Conservation (phyloP, 2,888 invertebrate species). For the Drosophila longiperda region DNA sequence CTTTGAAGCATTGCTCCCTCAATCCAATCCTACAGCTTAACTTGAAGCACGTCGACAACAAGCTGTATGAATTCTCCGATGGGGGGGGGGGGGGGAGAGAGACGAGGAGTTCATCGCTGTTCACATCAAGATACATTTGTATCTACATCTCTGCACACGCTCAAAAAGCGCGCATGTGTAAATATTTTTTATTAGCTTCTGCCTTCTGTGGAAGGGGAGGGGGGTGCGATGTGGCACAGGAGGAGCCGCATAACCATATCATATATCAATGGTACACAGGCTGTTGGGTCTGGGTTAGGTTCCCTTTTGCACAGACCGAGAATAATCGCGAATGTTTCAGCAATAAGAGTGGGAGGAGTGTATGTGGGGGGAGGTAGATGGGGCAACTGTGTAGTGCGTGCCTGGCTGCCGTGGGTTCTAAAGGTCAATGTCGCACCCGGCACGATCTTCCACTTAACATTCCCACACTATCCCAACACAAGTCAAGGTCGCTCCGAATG, state of each 20-base stretch:
- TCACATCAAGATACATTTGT: conserved; percentile 74
- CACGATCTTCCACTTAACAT: conserved; percentile 61
- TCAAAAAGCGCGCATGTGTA: conserved; percentile 62
- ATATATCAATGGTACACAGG: conserved; percentile 46
- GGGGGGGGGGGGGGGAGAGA: background rate
- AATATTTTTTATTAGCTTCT: conserved; percentile 75
- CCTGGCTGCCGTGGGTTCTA: conserved; percentile 55
- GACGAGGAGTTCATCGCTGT: conserved; percentile 13
- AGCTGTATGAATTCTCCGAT: background rate
- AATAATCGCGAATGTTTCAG: conserved; percentile 60
- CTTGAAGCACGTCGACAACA: background rate
- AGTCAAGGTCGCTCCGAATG: conserved; percentile 56
- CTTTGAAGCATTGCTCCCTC: conserved; percentile 22
- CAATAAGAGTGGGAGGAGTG: background rate
- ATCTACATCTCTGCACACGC: conserved; percentile 42
- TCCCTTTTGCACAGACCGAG: conserved; percentile 33
- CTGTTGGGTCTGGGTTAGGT: conserved; percentile 5
- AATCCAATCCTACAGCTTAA: conserved; percentile 28
- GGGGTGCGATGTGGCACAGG: background rate
- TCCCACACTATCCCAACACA: conserved; percentile 2
- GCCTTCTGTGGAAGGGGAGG: conserved; percentile 27
- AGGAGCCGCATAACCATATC: conserved; percentile 39
- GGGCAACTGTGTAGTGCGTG: conserved; percentile 55
- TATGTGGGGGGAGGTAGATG: background rate
- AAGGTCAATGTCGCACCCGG: conserved; percentile 60